phyloP scores from a whole-genome alignment of 2,888 invertebrate genomes.

The Coenonympha arcania region DNA sequence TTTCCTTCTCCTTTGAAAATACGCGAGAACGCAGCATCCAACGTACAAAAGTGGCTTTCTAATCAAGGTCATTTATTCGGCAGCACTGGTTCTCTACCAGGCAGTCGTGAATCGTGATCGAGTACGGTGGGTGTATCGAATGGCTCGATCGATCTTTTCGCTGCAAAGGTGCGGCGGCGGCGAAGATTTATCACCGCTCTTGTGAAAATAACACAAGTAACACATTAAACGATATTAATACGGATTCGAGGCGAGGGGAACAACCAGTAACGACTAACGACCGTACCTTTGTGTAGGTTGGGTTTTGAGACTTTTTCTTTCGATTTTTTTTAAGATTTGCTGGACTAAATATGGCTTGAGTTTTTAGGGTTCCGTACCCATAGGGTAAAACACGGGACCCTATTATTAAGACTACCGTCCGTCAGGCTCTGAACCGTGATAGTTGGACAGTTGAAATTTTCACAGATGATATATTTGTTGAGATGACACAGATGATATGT shows the following conservation, averaged over 20 bases:
- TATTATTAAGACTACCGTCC: too few species aligned
- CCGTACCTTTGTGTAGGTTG: slow-evolving; percentile 14
- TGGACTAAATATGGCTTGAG: too few species aligned
- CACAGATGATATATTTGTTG: too few species aligned
- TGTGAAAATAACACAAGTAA: slow-evolving; percentile 19
- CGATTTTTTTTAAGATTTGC: not conserved
- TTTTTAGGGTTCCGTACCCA: not conserved
- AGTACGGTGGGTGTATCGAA: not conserved
- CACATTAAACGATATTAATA: slow-evolving; percentile 26
- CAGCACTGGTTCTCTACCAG: not conserved
- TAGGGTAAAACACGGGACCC: too few species aligned
- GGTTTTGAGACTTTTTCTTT: not conserved
- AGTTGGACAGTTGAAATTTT: too few species aligned
- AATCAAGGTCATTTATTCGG: not conserved
- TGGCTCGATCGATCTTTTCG: slow-evolving; percentile 15
- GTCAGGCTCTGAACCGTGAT: too few species aligned
- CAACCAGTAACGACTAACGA: too few species aligned
- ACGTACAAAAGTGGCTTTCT: too few species aligned
- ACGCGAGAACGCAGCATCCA: too few species aligned
- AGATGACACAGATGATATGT: too few species aligned
- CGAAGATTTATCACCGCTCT: slow-evolving; percentile 27
- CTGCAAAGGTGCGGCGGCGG: slow-evolving; percentile 17
- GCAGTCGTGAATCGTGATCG: not conserved
- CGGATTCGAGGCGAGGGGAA: slow-evolving; percentile 21
- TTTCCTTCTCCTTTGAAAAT: too few species aligned